Conservation (phyloP, 2,113 vertebrate species). For the Laterallus jamaicensis region DNA sequence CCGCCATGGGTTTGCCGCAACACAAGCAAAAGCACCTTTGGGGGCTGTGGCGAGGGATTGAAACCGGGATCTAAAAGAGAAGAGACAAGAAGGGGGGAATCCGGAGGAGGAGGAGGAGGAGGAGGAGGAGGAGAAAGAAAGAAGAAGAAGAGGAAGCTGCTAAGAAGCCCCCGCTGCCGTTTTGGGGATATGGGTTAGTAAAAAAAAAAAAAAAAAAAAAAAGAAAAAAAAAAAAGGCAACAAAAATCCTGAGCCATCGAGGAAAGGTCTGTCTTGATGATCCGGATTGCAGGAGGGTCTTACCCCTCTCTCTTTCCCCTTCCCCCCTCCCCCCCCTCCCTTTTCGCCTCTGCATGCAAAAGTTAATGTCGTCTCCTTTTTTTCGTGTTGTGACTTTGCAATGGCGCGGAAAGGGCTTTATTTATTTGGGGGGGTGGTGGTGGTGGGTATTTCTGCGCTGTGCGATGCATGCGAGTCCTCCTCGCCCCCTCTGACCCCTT, state of each 20-base stretch:
- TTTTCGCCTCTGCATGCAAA: slow-evolving; percentile 40
- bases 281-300: background rate
- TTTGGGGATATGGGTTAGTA: slow-evolving; percentile 72
- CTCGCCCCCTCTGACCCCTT: background rate
- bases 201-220: background rate
- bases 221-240: background rate
- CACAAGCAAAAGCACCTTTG: slow-evolving; percentile 69
- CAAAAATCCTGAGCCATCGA: background rate
- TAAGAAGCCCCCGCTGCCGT: background rate
- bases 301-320: background rate
- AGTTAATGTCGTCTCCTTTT: slow-evolving; percentile 54
- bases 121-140: background rate
- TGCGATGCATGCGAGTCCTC: background rate
- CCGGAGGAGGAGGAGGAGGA: background rate
- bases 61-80: slow-evolving; percentile 65
- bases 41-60: slow-evolving; percentile 62
- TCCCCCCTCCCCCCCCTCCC: background rate
- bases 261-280: background rate
- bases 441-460: background rate
- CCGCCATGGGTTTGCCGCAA: slow-evolving; percentile 75
- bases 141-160: background rate
- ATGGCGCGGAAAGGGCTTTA: slow-evolving; percentile 35
- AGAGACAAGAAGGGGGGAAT: slow-evolving; percentile 27
- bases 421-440: background rate
- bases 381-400: slow-evolving; percentile 36